These are phyloP conservation scores for Lamellibrachia columna DNA, from an alignment of 2,888 invertebrate species.

Conservation along the genomic window DNA sequence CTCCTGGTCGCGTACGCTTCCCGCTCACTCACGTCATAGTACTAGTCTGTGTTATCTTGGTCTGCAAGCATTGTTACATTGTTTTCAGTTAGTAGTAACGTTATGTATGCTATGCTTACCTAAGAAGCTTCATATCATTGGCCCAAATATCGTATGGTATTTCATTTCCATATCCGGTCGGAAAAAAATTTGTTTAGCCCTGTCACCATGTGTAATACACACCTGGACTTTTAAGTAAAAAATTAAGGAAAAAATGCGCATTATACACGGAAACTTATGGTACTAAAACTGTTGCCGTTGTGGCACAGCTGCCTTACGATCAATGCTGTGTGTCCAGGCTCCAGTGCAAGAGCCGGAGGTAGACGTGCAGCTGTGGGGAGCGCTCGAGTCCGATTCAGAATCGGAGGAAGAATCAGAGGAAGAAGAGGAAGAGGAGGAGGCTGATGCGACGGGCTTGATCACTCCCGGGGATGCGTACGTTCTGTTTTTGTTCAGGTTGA, in stretches of 20 bases:
- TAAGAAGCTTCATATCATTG: no score
- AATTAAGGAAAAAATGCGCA: no score
- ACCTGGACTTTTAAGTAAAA: no score
- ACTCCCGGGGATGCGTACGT: slow-evolving; percentile 84
- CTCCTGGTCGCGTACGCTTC: no score
- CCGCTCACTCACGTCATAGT: no score
- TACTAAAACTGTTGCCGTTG: neutral
- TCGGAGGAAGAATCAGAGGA: slow-evolving; percentile 62
- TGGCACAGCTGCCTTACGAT: neutral
- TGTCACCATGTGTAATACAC: no score
- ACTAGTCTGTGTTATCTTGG: no score
- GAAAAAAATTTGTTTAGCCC: no score
- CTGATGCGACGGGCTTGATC: slow-evolving; percentile 83
- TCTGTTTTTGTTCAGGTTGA: neutral
- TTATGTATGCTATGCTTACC: no score
- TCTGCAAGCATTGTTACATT: no score
- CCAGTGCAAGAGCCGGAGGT: slow-evolving; percentile 83
- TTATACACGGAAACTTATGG: neutral
- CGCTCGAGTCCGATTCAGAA: slow-evolving; percentile 90
- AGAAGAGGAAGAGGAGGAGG: slow-evolving; percentile 67
- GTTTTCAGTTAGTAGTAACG: no score
- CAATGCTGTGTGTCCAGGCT: neutral
- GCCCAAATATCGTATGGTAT: neutral
- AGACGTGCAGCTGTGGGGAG: slow-evolving; percentile 96
- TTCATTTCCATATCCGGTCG: neutral